Conservation (phyloP, 1,140 invertebrate genomes). For the Oncopeltus fasciatus region DNA sequence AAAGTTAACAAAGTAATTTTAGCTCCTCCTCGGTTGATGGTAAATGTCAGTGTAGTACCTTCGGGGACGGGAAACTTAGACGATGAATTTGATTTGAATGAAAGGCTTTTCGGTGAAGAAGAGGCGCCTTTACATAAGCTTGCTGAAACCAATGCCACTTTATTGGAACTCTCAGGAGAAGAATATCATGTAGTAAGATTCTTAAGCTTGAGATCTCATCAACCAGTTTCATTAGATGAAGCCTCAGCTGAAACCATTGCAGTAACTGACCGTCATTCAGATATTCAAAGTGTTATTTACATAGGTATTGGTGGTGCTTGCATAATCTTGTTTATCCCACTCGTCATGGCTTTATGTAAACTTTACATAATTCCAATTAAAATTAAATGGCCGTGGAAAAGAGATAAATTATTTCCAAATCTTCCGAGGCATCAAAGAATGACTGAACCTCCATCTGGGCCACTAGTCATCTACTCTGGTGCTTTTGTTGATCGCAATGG, state of each 20-base stretch:
- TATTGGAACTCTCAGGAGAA: conserved; percentile 29
- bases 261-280: conserved; percentile 23
- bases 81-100: conserved; percentile 24
- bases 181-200: conserved; percentile 28
- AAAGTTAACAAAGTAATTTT: conserved; percentile 27
- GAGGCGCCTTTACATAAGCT: conserved; percentile 27
- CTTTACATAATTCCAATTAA: conserved; percentile 20
- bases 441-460: conserved; percentile 15
- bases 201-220: conserved; percentile 23
- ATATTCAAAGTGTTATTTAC: conserved; percentile 27
- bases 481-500: conserved; percentile 25
- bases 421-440: conserved; percentile 21
- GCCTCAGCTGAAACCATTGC: conserved; percentile 15
- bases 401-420: conserved; percentile 20
- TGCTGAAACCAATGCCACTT: conserved; percentile 29
- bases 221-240: conserved; percentile 23
- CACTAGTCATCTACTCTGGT: conserved; percentile 27
- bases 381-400: conserved; percentile 25
- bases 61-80: conserved; percentile 20
- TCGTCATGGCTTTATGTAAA: conserved; percentile 23
- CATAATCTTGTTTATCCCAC: conserved; percentile 21
- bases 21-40: conserved; percentile 27
- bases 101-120: conserved; percentile 22
- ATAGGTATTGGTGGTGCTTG: conserved; percentile 24
- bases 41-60: conserved; percentile 27